Evolutionary conservation across 2,797 vertebrate genomes (phyloP), one percentile per base, ranked within the genome.

Genomic region (Choloepus didactylus): DNA sequence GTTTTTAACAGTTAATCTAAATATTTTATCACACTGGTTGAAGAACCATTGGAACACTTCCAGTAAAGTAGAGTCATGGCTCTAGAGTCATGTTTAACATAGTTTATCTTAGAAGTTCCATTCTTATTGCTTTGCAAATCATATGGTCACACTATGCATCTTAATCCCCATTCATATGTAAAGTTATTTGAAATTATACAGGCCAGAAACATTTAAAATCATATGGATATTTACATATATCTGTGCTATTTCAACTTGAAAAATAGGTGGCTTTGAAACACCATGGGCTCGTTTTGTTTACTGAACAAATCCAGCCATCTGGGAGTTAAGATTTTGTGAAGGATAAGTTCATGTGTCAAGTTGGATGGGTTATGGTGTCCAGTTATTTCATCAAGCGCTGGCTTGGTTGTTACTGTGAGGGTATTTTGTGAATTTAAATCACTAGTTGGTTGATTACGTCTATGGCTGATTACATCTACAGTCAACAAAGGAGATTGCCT

Each of bases 11-110:
- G 59, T 69, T 89, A 67, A 87, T 93, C 76, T 96, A 94, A 81
- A 91, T 94, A 79, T 94, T 95, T 96, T 54, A 92, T 91, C 72
- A 87, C 51, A 87, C 4, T 88, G 27, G 19, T 66, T 94, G n/a
- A 93, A 75, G 81, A 87, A n/a, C 29, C 25, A 59, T 51, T 91
- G 80, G 87, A 85, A 93, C 41, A 44, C 14, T 82, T 91, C 73
- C 73, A 96, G 0, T 64, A 69, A 77, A 73, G 27, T 18, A 44
- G 75, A 67, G 31, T 44, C 60, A 49, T 56, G 84, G 80, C 70
- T 84, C 62, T 51, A 41, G 94, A 81, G 38, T 95, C 73, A 16
- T 27, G 18, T 95, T 93, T 95, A 86, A 73, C 69, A 44, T 2
- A 69, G 38, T 38, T 91, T 83, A 80, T 90, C 27, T 94, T 80